Evolutionary conservation across 1,140 invertebrate species (phyloP), one percentile per base, ranked within the genome.

Genomic region (Aphidius gifuensis): DNA sequence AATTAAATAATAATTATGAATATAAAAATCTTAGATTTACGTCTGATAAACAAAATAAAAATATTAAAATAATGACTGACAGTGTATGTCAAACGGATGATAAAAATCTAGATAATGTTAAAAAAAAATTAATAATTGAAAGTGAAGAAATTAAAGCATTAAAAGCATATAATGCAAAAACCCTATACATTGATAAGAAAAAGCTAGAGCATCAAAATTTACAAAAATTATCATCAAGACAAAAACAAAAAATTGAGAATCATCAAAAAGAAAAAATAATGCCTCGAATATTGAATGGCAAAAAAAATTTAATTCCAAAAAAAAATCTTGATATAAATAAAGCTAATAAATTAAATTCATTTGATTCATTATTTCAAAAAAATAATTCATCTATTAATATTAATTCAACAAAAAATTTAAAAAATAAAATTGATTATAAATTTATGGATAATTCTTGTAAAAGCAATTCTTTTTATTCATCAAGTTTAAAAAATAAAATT

Each of bases 91-190:
- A 21, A 49, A 49, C 5, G 7, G 11, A 16, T 16, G 8, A 21
- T 21, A 49, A 21, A 49, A n/a, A 43, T 44, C 1, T 5, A 16
- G 16, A 16, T 42, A 8, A 9, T 11, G 9, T 43, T 47, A 8
- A 7, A 48, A 39, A 32, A 46, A n/a, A 11, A 43, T 40, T 44
- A 16, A 57, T 60, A 58, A 23, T 39, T 11, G 62, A 66, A 56
- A n/a, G 43, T 9, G 46, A 51, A 11, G 64, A 65, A n/a, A 58
- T 71, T 21, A 50, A 61, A 47, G 64, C 65, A 45, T 60, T 71
- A 4, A 64, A 60, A 58, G 58, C 45, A 9, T 69, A 71, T 50
- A 68, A 71, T 53, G 54, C 58, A 43, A 55, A 50, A 16, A 71
- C 66, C 0, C 54, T 69, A 4, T 56, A 66, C n/a, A 56, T 61